These are phyloP conservation scores for Chroicocephalus ridibundus DNA, from an alignment of 2,113 vertebrate species.

Conservation along the genomic window DNA sequence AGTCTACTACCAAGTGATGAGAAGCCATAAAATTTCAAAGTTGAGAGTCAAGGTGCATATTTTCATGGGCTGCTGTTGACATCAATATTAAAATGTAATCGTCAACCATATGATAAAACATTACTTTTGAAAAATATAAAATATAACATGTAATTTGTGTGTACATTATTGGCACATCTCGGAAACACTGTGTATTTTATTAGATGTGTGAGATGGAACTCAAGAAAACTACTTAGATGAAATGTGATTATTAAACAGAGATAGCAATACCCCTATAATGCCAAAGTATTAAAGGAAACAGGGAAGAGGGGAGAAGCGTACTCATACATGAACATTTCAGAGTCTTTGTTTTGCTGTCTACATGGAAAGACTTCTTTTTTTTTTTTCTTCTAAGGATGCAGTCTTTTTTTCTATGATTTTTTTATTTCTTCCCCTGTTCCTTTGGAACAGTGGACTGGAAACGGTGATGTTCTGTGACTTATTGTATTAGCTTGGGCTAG, in stretches of 20 bases:
- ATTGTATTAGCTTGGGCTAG: constrained; percentile 17
- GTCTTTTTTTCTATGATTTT: not conserved
- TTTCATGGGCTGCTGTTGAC: not conserved
- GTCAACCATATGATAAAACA: not conserved
- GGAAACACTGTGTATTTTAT: not conserved
- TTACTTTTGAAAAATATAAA: not conserved
- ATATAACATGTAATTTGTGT: not conserved
- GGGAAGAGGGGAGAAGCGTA: not conserved
- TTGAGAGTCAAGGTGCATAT: not conserved
- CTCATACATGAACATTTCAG: not conserved
- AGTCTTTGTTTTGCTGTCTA: not conserved
- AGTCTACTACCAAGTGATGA: not conserved
- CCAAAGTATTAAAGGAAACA: not conserved
- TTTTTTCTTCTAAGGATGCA: not conserved
- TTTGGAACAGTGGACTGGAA: constrained; percentile 3
- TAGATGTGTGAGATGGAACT: not conserved
- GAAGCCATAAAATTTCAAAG: not conserved
- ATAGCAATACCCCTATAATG: not conserved
- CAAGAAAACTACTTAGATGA: not conserved
- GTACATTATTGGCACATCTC: not conserved
- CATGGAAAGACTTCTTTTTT: not conserved
- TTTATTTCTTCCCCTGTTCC: not conserved
- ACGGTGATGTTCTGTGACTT: not conserved
- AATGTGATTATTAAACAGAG: not conserved
- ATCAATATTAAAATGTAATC: not conserved